phyloP scores from a whole-genome alignment of 2,797 vertebrate species.

The Micromesistius poutassou region DNA sequence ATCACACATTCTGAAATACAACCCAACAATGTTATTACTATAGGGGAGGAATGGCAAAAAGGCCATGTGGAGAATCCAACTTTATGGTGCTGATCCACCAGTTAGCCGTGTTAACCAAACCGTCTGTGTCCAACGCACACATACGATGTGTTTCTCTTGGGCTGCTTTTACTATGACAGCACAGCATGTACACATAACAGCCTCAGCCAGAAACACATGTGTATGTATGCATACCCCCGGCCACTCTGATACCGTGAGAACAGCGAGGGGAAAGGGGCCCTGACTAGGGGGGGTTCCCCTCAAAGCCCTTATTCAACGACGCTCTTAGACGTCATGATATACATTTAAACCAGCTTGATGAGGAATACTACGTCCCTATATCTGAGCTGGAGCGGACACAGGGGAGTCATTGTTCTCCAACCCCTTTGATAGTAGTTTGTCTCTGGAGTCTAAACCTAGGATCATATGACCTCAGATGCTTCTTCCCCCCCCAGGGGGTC shows the following conservation, averaged over 20 bases:
- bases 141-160: background rate
- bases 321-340: slow-evolving; percentile 34
- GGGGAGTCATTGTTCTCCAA: slow-evolving; percentile 48
- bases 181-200: background rate
- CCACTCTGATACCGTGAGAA: slow-evolving; percentile 36
- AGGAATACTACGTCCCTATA: slow-evolving; percentile 41
- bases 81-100: background rate
- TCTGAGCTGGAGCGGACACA: slow-evolving; percentile 41
- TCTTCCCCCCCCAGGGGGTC: slow-evolving; percentile 51
- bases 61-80: background rate
- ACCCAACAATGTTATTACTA: background rate
- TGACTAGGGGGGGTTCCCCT: slow-evolving; percentile 13
- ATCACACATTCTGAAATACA: no score
- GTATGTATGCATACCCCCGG: slow-evolving; percentile 9
- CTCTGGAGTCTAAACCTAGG: slow-evolving; percentile 8
- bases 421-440: slow-evolving; percentile 42
- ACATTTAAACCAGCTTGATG: slow-evolving; percentile 43
- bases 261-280: slow-evolving; percentile 35
- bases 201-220: no score
- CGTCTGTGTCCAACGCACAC: background rate
- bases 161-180: background rate
- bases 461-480: slow-evolving; percentile 61
- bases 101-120: background rate
- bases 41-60: background rate
- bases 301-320: background rate